Evolutionary conservation across 2,888 invertebrate species (phyloP), one percentile per base, ranked within the genome.

Genomic region (Timandra comae): DNA sequence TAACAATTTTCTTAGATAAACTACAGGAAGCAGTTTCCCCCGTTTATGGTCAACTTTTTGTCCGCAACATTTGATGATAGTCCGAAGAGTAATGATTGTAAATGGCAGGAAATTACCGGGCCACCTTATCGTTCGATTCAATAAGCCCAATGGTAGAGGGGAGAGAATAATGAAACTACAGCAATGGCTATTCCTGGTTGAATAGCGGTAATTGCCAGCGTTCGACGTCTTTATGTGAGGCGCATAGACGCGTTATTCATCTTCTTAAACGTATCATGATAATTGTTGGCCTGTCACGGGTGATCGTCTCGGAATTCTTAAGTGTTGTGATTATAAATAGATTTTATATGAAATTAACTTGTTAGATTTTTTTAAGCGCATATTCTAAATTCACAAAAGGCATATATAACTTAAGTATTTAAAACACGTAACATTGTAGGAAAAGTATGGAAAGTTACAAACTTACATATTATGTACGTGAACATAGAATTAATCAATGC

Each of bases 51-150:
- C 30, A 37, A 30, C 29, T 36, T 39, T 47, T 43, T 38, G 39
- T 43, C 36, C 32, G 28, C 27, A 30, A 41, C 36, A 35, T 38
- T 32, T 35, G 39, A 45, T 37, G 24, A 24, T 24, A 24, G 24
- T 10, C 24, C 63, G 56, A 63, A 70, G 72, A 78, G 75, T 80
- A 81, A 75, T 78, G 73, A 65, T 72, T 60, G 71, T 73, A 79
- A 84, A 85, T 84, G 78, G 73, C 72, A 69, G 79, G 80, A 79
- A 84, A 84, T 84, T 78, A 84, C 84, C 53, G 74, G n/a, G 73
- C 65, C 71, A 74, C 79, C 84, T 85, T 84, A 84, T 82, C 82
- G 75, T 70, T 49, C 67, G 66, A 82, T 84, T 85, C 82, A 85
- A 85, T 85, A 80, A 82, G 74, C 69, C 68, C 67, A 61, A 70